A percentile compares a stretch with the other conserved stretches of the same genome.
Conservation (phyloP, 2,888 invertebrate species). For the Peribatodes rhomboidaria region DNA sequence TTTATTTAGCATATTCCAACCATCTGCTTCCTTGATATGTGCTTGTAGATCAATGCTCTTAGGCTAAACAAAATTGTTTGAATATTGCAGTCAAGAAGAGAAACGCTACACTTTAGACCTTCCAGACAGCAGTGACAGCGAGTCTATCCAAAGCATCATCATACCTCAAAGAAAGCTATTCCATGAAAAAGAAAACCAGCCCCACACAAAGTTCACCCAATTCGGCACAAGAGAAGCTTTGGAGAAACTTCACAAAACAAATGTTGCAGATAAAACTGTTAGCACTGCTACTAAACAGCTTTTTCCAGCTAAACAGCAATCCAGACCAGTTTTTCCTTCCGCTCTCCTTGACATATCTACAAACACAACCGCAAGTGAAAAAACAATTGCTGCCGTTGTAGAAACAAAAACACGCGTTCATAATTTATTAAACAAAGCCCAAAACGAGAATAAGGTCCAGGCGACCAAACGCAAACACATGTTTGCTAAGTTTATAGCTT, state of each 20-base stretch:
- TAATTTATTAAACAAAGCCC: constrained; percentile 4
- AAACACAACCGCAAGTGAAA: constrained; percentile 64
- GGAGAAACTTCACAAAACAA: constrained; percentile 59
- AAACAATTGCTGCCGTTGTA: constrained; percentile 54
- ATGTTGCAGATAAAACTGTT: constrained; percentile 59
- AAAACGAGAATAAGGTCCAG: constrained; percentile 39
- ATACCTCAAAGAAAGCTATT: constrained; percentile 74
- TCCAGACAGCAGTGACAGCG: constrained; percentile 76
- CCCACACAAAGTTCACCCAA: constrained; percentile 61
- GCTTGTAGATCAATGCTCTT: background rate
- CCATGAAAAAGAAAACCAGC: constrained; percentile 64
- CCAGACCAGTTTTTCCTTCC: constrained; percentile 68
- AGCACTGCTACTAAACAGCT: constrained; percentile 63
- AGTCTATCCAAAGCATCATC: constrained; percentile 76
- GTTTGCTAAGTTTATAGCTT: constrained; percentile 71
- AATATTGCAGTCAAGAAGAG: constrained; percentile 45
- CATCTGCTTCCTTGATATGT: too few species aligned
- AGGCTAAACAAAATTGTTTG: background rate
- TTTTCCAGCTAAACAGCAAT: constrained; percentile 61
- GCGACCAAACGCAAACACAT: constrained; percentile 70
- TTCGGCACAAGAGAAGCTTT: constrained; percentile 65
- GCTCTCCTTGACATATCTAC: constrained; percentile 67
- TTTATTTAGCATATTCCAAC: too few species aligned
- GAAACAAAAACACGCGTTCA: constrained; percentile 57
- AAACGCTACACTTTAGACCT: constrained; percentile 65